A percentile compares a stretch with the other conserved stretches of the same genome.
Conservation (phyloP, 2,797 vertebrate species). For the Siniperca scherzeri region DNA sequence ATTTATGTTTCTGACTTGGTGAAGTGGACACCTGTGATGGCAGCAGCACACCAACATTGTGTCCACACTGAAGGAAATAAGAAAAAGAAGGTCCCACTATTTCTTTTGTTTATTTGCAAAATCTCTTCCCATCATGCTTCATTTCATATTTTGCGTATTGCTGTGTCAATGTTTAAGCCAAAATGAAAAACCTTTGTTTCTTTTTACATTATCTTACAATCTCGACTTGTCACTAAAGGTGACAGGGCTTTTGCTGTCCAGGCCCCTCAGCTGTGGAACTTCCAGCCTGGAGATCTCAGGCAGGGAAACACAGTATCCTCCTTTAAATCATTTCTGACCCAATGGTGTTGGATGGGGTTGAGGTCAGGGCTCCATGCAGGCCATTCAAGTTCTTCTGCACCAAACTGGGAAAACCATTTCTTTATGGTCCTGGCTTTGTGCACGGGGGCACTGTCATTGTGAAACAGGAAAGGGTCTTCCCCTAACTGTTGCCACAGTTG, state of each 20-base stretch:
- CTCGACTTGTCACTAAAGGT: no score
- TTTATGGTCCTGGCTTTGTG: neutral
- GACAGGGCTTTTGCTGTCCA: no score
- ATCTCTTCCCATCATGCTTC: no score
- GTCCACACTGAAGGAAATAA: neutral
- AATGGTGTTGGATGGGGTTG: neutral
- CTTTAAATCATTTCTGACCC: no score
- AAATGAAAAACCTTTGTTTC: neutral
- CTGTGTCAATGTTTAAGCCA: neutral
- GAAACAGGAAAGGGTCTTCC: neutral
- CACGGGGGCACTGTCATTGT: neutral
- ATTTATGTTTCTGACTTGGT: no score
- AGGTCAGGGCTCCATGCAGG: neutral
- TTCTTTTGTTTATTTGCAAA: neutral
- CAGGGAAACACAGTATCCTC: no score
- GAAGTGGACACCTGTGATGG: neutral
- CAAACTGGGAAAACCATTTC: neutral
- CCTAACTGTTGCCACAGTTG: slow-evolving; percentile 5
- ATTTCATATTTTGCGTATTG: no score
- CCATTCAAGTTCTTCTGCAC: neutral
- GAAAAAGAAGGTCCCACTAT: neutral
- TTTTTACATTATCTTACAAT: no score
- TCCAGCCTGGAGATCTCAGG: no score
- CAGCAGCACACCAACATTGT: neutral
- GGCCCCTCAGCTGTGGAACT: no score